A percentile compares a stretch with the other conserved stretches of the same genome.
These are phyloP conservation scores for Speoplatyrhinus poulsoni DNA, from an alignment of 2,113 vertebrate species.

Conservation along the genomic window DNA sequence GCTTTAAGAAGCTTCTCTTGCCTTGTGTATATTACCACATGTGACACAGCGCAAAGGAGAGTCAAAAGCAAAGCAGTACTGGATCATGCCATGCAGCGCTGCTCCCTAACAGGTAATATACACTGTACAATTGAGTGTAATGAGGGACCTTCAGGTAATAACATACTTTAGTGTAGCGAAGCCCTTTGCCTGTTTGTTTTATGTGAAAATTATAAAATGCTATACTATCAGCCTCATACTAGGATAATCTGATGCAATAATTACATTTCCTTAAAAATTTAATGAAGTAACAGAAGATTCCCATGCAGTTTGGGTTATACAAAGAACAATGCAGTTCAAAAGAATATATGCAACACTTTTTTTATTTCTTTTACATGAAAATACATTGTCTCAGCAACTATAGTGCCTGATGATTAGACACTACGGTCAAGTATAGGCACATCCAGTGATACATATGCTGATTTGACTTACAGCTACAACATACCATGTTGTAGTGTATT, in stretches of 20 bases:
- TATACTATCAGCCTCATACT: background rate
- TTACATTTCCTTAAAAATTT: slow-evolving; percentile 2
- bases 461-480: background rate
- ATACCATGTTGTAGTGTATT: too few relatives aligned
- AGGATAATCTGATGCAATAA: background rate
- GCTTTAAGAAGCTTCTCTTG: slow-evolving; percentile 66
- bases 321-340: too few relatives aligned
- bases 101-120: slow-evolving; percentile 71
- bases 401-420: background rate
- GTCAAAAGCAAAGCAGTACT: slow-evolving; percentile 52
- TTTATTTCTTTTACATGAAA: too few relatives aligned
- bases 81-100: slow-evolving; percentile 50
- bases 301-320: background rate
- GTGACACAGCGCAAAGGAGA: slow-evolving; percentile 61
- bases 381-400: too few relatives aligned
- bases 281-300: slow-evolving; percentile 1
- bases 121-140: slow-evolving; percentile 77
- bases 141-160: slow-evolving; percentile 69
- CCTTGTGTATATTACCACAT: slow-evolving; percentile 52
- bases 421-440: background rate
- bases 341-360: too few relatives aligned
- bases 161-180: slow-evolving; percentile 17
- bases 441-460: too few relatives aligned
- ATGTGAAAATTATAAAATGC: slow-evolving; percentile 23
- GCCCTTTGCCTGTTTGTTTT: slow-evolving; percentile 47